Evolutionary conservation across 1,140 invertebrate species (phyloP), one percentile per base, ranked within the genome.

Genomic region (Aculops lycopersici): DNA sequence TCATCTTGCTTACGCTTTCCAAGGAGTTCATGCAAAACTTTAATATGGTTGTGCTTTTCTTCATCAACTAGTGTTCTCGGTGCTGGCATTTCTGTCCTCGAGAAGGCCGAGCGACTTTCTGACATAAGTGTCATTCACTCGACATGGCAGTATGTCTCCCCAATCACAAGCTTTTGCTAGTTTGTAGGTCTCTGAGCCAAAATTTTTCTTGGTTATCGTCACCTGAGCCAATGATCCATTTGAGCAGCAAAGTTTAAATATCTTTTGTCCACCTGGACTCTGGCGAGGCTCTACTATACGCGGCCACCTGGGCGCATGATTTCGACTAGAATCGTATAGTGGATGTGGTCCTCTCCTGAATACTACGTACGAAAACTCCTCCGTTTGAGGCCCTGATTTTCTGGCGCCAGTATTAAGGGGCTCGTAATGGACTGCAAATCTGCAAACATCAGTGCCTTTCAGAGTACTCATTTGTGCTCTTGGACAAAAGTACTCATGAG

Each of bases 401-500:
- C 54, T 49, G 16, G 35, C 36, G 8, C 4, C 46, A 52, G 43
- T 69, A 58, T 19, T 58, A 57, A 41, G 74, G 49, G 64, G 58
- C 35, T 59, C 52, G 55, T 70, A 80, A 12, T 57, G 48, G 17
- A 69, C 62, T 44, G 65, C 48, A 55, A 78, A 83, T 54, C 73
- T 78, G 53, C 80, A 86, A 0, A 73, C 70, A 12, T 63, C 70
- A 4, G 64, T 45, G 3, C 50, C 57, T 45, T 67, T 57, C 20
- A 46, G 42, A 37, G 8, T 31, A 8, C 8, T 8, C 24, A 31
- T 31, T 31, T 64, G 65, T 12, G 45, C 17, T 43, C 67, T 58
- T 1, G 79, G 79, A 57, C 80, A 88, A 0, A 52, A 42, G 12
- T 56, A 51, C 44, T 81, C 70, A 52, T 83, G 75, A 0, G 78